Conservation (phyloP, 1,140 invertebrate genomes). For the Anastatus disparis region DNA sequence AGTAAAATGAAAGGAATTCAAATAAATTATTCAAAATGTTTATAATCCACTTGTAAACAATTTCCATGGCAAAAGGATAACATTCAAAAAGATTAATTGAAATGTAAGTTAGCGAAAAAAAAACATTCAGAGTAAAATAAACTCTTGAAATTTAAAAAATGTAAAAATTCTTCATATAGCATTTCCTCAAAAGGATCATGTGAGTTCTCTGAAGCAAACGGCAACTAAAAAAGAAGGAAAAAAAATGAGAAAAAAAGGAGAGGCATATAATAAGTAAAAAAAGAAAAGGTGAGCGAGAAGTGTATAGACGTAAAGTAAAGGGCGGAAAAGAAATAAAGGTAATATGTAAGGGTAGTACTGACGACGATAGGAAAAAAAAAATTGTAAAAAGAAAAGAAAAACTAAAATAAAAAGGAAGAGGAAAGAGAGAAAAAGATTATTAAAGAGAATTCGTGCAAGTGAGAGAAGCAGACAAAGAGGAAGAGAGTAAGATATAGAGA, state of each 20-base stretch:
- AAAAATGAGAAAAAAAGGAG: neutral
- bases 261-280: too few relatives aligned
- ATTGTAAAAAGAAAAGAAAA: conserved; percentile 40
- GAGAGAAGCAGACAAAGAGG: neutral
- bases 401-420: conserved; percentile 29
- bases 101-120: too few relatives aligned
- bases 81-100: too few relatives aligned
- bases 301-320: conserved; percentile 5
- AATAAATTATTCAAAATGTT: too few relatives aligned
- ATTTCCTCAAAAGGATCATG: neutral
- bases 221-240: conserved; percentile 13
- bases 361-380: conserved; percentile 8
- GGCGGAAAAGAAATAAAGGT: conserved; percentile 31
- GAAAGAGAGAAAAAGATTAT: conserved; percentile 43
- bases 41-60: too few relatives aligned
- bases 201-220: too few relatives aligned
- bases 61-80: too few relatives aligned
- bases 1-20: too few relatives aligned
- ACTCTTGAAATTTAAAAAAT: too few relatives aligned
- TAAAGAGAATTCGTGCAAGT: conserved; percentile 32
- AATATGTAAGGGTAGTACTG: conserved; percentile 23
- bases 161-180: conserved; percentile 7
- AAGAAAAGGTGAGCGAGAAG: neutral
- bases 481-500: neutral
- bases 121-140: too few relatives aligned